Percentiles rank a stretch among this genome's conserved stretches.
Conservation (phyloP, 2,113 vertebrate species). For the Hyperopisus bebe region DNA sequence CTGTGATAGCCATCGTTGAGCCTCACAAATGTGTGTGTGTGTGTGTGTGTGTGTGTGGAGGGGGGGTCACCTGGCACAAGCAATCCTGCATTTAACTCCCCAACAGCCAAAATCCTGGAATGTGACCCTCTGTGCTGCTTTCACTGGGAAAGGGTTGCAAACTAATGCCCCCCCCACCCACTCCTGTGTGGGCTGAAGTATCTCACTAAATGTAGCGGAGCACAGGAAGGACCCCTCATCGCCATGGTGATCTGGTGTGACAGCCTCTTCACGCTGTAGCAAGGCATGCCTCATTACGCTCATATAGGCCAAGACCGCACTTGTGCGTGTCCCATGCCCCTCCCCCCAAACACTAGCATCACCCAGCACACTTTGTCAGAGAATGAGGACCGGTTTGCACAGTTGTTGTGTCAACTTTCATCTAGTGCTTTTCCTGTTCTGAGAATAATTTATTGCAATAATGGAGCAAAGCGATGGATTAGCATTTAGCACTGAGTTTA, state of each 20-base stretch:
- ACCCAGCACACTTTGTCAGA: neutral
- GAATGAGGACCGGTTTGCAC: neutral
- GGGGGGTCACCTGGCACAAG: neutral
- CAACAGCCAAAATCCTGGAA: neutral
- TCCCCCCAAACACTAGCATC: neutral
- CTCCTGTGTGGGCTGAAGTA: neutral
- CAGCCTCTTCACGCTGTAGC: slow-evolving; percentile 38
- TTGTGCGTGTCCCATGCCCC: slow-evolving; percentile 27
- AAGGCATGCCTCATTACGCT: slow-evolving; percentile 38
- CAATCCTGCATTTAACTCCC: neutral
- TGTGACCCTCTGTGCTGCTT: neutral
- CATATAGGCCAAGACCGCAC: slow-evolving; percentile 40
- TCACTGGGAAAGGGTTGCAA: neutral
- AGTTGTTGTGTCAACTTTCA: neutral
- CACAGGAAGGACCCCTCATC: slow-evolving; percentile 37
- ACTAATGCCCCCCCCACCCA: neutral
- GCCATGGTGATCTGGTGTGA: slow-evolving; percentile 37
- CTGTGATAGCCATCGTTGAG: neutral
- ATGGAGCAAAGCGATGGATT: neutral
- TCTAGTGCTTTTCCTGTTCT: neutral
- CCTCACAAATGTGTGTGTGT: neutral
- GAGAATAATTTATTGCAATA: neutral
- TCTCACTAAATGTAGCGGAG: slow-evolving; percentile 43
- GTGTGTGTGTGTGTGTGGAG: neutral
- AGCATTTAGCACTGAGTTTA: too few species aligned